Percentiles rank a stretch among this genome's conserved stretches.
Conservation (phyloP, 64 coral and sea anemone genomes). For the Hydrozoanthus tunicans region DNA sequence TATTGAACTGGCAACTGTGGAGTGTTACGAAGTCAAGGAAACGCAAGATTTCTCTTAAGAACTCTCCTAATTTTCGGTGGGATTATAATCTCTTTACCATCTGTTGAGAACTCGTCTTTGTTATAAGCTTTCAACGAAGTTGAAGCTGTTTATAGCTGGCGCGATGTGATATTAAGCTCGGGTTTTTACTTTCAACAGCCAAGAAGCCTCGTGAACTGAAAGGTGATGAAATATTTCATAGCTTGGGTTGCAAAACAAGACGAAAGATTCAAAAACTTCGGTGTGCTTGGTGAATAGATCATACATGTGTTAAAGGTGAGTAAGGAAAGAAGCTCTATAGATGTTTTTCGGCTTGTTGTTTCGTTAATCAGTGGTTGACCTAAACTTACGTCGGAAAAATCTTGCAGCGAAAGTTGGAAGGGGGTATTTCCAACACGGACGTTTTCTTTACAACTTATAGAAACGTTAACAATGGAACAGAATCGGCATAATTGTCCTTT, state of each 20-base stretch:
- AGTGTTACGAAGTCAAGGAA: constrained; percentile 45
- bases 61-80: not conserved
- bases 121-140: constrained; percentile 11
- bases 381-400: not conserved
- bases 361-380: not conserved
- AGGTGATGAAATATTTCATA: not conserved
- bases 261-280: not conserved
- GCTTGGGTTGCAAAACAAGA: not conserved
- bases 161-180: not conserved
- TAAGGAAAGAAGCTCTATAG: not conserved
- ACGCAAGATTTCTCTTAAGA: constrained; percentile 14
- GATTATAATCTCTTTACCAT: constrained; percentile 23
- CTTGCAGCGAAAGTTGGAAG: constrained; percentile 2
- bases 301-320: constrained; percentile 22
- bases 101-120: constrained; percentile 25
- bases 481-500: constrained; percentile 12
- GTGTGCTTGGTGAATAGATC: not conserved
- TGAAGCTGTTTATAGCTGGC: not conserved
- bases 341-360: not conserved
- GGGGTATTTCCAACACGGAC: not conserved
- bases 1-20: constrained; percentile 39
- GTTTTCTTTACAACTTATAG: not conserved
- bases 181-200: not conserved
- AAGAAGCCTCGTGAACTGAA: not conserved
- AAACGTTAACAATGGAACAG: not conserved